These are phyloP conservation scores for Drosophila punjabiensis DNA, from an alignment of 1,140 invertebrate genomes.

Conservation along the genomic window DNA sequence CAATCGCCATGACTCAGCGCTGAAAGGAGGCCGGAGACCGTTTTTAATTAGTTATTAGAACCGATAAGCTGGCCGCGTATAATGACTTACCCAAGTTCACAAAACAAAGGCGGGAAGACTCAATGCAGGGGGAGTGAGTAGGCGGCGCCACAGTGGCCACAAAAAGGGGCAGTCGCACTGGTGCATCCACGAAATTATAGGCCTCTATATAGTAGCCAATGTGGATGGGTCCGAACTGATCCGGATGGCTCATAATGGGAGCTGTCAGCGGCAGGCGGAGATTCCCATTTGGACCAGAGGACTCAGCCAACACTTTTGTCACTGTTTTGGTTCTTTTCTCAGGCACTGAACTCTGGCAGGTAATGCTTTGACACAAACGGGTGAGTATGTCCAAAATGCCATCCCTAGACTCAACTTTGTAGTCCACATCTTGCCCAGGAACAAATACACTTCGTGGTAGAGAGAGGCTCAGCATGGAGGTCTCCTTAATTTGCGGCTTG, in stretches of 20 bases:
- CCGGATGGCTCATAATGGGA: constrained; percentile 42
- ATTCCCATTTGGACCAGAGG: background rate
- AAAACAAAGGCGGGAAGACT: constrained; percentile 32
- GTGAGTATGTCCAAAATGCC: background rate
- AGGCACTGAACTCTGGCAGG: constrained; percentile 41
- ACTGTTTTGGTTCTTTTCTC: constrained; percentile 39
- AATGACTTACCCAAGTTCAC: constrained; percentile 53
- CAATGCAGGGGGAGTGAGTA: background rate
- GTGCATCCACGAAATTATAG: constrained; percentile 1
- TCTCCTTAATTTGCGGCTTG: constrained; percentile 16
- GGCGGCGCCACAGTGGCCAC: constrained; percentile 64
- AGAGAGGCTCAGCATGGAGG: constrained; percentile 7
- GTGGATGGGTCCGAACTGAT: constrained; percentile 25
- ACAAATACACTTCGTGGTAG: constrained; percentile 65
- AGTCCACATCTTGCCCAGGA: constrained; percentile 61
- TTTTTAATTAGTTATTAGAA: background rate
- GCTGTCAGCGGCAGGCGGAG: constrained; percentile 58
- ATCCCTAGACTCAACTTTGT: constrained; percentile 18
- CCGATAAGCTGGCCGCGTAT: background rate
- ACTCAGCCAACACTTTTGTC: constrained; percentile 29
- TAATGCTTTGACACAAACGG: constrained; percentile 49
- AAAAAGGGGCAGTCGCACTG: constrained; percentile 46
- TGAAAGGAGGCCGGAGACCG: constrained; percentile 8
- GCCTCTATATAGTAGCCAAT: constrained; percentile 63
- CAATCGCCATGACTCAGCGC: constrained; percentile 47